phyloP scores from a whole-genome alignment of 2,888 invertebrate species.

The Acleris emargana region DNA sequence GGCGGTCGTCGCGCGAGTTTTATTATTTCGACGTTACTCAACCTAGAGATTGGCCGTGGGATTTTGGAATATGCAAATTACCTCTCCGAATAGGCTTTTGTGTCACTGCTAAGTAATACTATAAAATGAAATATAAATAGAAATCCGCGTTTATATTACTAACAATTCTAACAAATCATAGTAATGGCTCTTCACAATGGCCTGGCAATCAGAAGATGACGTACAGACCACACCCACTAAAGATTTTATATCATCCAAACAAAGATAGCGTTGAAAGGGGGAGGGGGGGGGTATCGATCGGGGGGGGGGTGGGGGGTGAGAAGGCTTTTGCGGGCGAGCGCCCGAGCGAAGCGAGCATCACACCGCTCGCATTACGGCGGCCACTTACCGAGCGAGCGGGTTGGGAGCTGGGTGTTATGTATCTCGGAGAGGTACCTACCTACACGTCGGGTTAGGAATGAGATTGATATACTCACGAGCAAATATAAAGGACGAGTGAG shows the following conservation, averaged over 20 bases:
- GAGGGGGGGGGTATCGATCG: conserved; percentile 49
- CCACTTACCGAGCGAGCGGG: conserved; percentile 43
- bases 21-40: conserved; percentile 64
- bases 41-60: conserved; percentile 55
- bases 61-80: conserved; percentile 39
- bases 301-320: conserved; percentile 42
- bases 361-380: conserved; percentile 48
- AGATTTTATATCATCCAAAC: conserved; percentile 79
- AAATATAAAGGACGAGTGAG: no score
- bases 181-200: conserved; percentile 51
- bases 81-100: conserved; percentile 51
- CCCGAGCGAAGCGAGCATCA: conserved; percentile 54
- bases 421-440: no score
- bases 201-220: conserved; percentile 54
- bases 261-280: conserved; percentile 56
- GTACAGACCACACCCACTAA: conserved; percentile 67
- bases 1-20: conserved; percentile 58
- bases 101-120: conserved; percentile 38
- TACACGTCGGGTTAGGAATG: no score
- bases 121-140: conserved; percentile 46
- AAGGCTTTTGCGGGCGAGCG: conserved; percentile 50
- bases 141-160: conserved; percentile 35
- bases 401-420: neutral
- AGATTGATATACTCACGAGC: no score
- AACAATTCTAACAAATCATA: conserved; percentile 62